Evolutionary conservation across 2,888 invertebrate genomes (phyloP), one percentile per base, ranked within the genome.

Genomic region (Odontothrips loti): DNA sequence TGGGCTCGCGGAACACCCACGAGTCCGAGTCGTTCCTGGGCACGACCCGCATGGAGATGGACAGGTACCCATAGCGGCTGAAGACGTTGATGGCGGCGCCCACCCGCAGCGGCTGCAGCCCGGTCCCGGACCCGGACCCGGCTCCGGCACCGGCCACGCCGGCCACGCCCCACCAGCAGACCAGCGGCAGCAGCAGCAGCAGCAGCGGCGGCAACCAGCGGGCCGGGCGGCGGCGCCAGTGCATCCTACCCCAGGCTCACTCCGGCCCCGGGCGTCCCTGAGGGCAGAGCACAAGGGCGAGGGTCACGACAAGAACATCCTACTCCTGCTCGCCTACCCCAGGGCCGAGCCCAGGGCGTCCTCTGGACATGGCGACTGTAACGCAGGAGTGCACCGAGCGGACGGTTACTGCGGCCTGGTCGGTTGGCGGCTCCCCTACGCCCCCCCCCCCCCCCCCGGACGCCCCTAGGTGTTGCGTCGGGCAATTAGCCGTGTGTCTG

Each of bases 61-160:
- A 93, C 86, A 94, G 90, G 88, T 94, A 94, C 83, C 94, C 94
- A 82, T 85, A 86, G 80, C 90, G 88, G 83, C 90, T 90, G 87
- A 96, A 96, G 85, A 96, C 91, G 87, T 96, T 95, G 85, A 96
- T 93, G 83, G 95, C 94, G 86, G 94, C 93, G 84, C 96, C 96
- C 83, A 95, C 92, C 84, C 93, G 91, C 81, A 93, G 80, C 81
- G 68, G 27, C 15, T 58, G 34, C 34, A 43, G 34, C 34, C 34
- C 34, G 34, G 34, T 4, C 34, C 34, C 34, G 34, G 34, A 2
- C 34, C 34, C 34, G 58, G 58, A 51, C 15, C 15, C 58, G 58
- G 15, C 68, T 8, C 27, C 68, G 11, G 68, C n/a, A 23, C 23
- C 68, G 27, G 68, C 27, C 68, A 27, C 68, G 12, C 8, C 9